Conservation (phyloP, 92 coral and sea anemone species). For the Bergia sp. region DNA sequence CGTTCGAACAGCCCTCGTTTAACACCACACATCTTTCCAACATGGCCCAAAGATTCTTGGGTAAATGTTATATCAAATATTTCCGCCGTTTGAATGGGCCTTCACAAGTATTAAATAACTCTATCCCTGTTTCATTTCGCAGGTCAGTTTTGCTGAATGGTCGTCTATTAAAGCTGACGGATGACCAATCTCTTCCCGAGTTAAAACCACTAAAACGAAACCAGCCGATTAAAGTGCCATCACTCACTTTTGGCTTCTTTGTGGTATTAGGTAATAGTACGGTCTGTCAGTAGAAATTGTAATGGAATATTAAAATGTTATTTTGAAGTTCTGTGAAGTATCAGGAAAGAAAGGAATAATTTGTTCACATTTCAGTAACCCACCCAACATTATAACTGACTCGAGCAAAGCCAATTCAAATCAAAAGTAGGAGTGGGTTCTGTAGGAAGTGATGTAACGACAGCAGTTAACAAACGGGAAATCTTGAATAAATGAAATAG, state of each 20-base stretch:
- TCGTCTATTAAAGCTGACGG: constrained; percentile 60
- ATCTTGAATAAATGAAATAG: too few species aligned
- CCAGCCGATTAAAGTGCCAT: constrained; percentile 70
- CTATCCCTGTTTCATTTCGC: neutral
- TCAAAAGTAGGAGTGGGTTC: too few species aligned
- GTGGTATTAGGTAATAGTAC: constrained; percentile 63
- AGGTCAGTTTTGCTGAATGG: constrained; percentile 84
- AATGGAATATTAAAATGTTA: too few species aligned
- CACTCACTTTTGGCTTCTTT: constrained; percentile 85
- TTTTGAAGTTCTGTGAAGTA: too few species aligned
- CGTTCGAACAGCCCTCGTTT: too few species aligned
- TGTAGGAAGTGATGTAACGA: too few species aligned
- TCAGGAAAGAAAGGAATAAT: too few species aligned
- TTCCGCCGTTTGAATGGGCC: neutral
- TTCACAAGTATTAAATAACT: neutral
- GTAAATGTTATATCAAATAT: neutral
- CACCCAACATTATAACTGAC: too few species aligned
- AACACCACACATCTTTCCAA: neutral
- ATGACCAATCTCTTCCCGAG: constrained; percentile 75
- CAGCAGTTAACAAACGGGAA: too few species aligned
- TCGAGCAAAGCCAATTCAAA: too few species aligned
- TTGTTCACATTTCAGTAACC: too few species aligned
- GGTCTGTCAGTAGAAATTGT: neutral
- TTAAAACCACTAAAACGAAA: constrained; percentile 66
- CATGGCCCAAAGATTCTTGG: neutral